Base-by-base conservation (phyloP, 35 echinoderm and acorn worm genomes). In the Ophioderma brevispina region DNA sequence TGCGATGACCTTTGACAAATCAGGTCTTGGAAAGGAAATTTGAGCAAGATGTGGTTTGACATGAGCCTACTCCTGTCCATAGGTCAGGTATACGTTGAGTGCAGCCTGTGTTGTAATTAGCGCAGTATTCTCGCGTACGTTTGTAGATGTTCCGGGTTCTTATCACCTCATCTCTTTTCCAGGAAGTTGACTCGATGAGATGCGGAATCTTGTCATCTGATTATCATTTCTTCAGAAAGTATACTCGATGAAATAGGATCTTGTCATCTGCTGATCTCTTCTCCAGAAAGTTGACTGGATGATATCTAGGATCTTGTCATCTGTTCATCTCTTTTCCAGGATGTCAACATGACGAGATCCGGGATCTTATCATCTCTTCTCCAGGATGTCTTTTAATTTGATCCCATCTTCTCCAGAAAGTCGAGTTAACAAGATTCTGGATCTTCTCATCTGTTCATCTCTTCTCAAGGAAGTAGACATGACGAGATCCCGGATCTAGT, bases 401-500 rank as follows among this genome's bases (percentile, higher is more conserved):
- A n/a, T n/a, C n/a, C n/a, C n/a, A n/a, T n/a, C n/a, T n/a, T n/a
- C n/a, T n/a, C n/a, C n/a, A n/a, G n/a, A n/a, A n/a, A n/a, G n/a
- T n/a, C n/a, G n/a, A n/a, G n/a, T n/a, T n/a, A n/a, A n/a, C n/a
- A n/a, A n/a, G n/a, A n/a, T n/a, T n/a, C n/a, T n/a, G n/a, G n/a
- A n/a, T n/a, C n/a, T n/a, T n/a, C n/a, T n/a, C n/a, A n/a, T n/a
- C n/a, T 52, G 76, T 6, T 35, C 76, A 77, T 77, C 76, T 77
- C 28, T 77, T 30, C 76, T n/a, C 13, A 8, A 35, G 8, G 76
- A 77, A 31, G 76, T 77, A 77, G 76, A 77, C 76, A 13, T 77
- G 33, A 30, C 30, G 76, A 77, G 76, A 77, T 77, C 76, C 76
- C 11, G 76, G 76, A 77, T 77, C 33, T 77, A 30, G 79, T 81